A percentile compares a stretch with the other conserved stretches of the same genome.
Evolutionary conservation across 1,140 invertebrate species (phyloP).

Genomic region (Pseudomyrmex sp.): DNA sequence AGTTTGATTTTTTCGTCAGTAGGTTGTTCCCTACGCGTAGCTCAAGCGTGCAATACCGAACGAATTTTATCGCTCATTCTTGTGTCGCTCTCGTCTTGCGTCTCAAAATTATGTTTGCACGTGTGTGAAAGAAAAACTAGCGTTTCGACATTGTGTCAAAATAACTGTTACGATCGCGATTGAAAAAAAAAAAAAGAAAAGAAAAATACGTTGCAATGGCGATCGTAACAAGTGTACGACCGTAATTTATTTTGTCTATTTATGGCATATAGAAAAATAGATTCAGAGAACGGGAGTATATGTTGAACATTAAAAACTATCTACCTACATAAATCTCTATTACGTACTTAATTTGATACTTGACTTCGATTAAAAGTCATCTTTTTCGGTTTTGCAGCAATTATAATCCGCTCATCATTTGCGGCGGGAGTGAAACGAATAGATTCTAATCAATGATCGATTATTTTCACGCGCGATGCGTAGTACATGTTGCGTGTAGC

Average conservation of each 20-base stretch:
- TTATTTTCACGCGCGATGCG: slow-evolving; percentile 5
- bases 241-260: slow-evolving; percentile 46
- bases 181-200: too few species aligned
- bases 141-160: slow-evolving; percentile 32
- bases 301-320: not conserved
- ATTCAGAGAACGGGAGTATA: not conserved
- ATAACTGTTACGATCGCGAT: not conserved
- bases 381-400: not conserved
- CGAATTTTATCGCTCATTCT: not conserved
- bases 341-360: slow-evolving; percentile 45
- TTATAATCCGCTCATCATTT: not conserved
- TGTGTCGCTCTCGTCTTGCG: not conserved
- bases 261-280: not conserved
- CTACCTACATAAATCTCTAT: not conserved
- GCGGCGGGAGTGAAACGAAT: not conserved
- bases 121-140: slow-evolving; percentile 3
- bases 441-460: slow-evolving; percentile 19
- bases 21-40: slow-evolving; percentile 5
- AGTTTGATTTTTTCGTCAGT: not conserved
- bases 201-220: too few species aligned
- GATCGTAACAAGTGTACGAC: not conserved
- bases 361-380: not conserved
- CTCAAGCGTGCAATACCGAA: slow-evolving; percentile 13
- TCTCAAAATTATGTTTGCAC: slow-evolving; percentile 1
- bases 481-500: slow-evolving; percentile 13